Base-by-base conservation (phyloP, 1,140 invertebrate genomes). In the Procambarus virginalis region DNA sequence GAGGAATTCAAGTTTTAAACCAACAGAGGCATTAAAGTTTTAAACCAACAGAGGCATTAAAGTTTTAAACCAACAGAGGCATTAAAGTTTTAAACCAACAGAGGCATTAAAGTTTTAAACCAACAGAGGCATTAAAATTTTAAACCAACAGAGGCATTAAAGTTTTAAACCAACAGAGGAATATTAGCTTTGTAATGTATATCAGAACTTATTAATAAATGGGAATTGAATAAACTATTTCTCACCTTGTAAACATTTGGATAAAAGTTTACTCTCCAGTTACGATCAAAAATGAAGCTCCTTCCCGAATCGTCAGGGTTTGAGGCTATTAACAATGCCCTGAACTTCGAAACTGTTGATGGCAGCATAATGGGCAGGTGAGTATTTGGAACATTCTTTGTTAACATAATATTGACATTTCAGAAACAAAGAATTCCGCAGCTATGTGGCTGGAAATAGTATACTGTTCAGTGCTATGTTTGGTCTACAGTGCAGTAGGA, bases 281-380 rank as follows among this genome's bases (percentile, higher is more conserved):
- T 45, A n/a, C 45, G 2, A 22, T 0, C 60, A 75, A 81, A 81
- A 12, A 91, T 91, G 91, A 91, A 91, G 86, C 86, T 91, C 4
- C 87, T 91, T 46, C 91, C 91, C 49, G 91, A 91, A 60, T 91
- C 91, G 49, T 89, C 84, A 49, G 86, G 86, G 3, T 89, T 91
- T 86, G 91, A 91, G 83, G 91, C 91, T 17, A 91, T 91, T 20
- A 91, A 91, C 81, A 89, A 80, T 51, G 91, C 91, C 78, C 81
- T 91, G 6, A 91, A 89, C 55, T 80, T 91, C 64, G 87, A 89
- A 49, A 91, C 91, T 17, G 91, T 91, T 2, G 91, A 91, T 68
- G 91, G 86, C 70, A 89, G 86, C 64, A 91, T 91, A 17, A 89
- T 86, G 78, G 91, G 91, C n/a, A 86, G 91, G 91, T 91, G 49